These are phyloP conservation scores for Anoplolepis gracilipes DNA, from an alignment of 1,140 invertebrate genomes.

Conservation along the genomic window DNA sequence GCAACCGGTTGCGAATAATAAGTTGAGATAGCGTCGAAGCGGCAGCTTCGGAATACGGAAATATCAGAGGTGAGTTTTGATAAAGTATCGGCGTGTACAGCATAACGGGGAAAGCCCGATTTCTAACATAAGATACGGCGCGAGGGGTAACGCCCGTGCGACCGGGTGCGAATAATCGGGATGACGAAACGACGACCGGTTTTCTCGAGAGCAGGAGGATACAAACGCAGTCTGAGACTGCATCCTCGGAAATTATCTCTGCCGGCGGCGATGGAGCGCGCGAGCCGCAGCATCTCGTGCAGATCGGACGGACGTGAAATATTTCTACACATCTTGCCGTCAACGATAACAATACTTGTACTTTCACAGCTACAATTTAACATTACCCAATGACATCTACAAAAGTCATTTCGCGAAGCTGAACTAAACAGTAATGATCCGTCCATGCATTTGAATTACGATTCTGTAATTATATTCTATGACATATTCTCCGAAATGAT, in stretches of 20 bases:
- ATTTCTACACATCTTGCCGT: slow-evolving; percentile 1
- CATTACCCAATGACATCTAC: neutral
- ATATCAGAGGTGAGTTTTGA: slow-evolving; percentile 59
- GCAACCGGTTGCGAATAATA: slow-evolving; percentile 47
- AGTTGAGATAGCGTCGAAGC: slow-evolving; percentile 44
- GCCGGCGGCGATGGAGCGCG: slow-evolving; percentile 16
- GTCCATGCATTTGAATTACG: neutral
- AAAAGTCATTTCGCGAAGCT: neutral
- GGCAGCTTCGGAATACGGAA: slow-evolving; percentile 56
- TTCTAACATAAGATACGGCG: slow-evolving; percentile 61
- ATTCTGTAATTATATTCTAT: neutral
- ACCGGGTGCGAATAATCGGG: slow-evolving; percentile 67
- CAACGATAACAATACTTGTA: neutral
- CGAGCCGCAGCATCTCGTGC: slow-evolving; percentile 11
- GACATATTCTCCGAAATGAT: neutral
- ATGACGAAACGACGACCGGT: slow-evolving; percentile 75
- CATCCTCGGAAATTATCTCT: slow-evolving; percentile 62
- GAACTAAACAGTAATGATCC: neutral
- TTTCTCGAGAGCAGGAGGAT: slow-evolving; percentile 68
- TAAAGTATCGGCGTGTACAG: slow-evolving; percentile 26
- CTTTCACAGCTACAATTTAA: neutral
- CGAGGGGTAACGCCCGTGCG: slow-evolving; percentile 59
- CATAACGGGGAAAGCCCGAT: slow-evolving; percentile 56
- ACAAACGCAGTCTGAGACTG: slow-evolving; percentile 53
- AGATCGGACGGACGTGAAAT: slow-evolving; percentile 17